phyloP scores from a whole-genome alignment of 2,888 invertebrate species.

The Apotomis capreana region DNA sequence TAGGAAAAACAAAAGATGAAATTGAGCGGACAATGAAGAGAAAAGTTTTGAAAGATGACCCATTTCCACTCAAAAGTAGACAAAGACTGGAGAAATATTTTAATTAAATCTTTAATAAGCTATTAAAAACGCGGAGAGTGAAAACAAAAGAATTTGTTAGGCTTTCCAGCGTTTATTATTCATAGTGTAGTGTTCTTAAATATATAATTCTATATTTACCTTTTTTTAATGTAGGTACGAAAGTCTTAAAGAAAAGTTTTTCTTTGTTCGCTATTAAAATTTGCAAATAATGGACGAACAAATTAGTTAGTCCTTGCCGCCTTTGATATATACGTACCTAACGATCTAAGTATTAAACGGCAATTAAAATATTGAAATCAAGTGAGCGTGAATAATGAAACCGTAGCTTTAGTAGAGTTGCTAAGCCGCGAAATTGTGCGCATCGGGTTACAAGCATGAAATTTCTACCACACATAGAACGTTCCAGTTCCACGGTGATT shows the following conservation, averaged over 20 bases:
- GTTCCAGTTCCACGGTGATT: too few relatives aligned
- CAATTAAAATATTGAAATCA: background rate
- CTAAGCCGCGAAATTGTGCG: too few relatives aligned
- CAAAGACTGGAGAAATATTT: conserved; percentile 30
- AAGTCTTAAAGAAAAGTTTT: background rate
- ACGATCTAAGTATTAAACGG: background rate
- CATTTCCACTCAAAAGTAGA: conserved; percentile 35
- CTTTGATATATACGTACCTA: too few relatives aligned
- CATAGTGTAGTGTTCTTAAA: conserved; percentile 21
- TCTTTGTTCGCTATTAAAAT: background rate
- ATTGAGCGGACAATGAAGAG: conserved; percentile 37
- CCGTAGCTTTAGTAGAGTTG: too few relatives aligned
- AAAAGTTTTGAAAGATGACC: conserved; percentile 41
- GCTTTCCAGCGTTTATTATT: conserved; percentile 24
- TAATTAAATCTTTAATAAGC: conserved; percentile 41
- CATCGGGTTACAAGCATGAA: too few relatives aligned
- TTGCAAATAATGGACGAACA: conserved; percentile 3
- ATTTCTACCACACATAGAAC: too few relatives aligned
- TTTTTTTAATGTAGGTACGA: background rate
- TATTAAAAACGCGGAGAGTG: conserved; percentile 17
- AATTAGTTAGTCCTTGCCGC: conserved; percentile 2
- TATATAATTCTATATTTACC: background rate
- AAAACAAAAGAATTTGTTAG: conserved; percentile 25
- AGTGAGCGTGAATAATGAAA: conserved; percentile 3
- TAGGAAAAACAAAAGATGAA: conserved; percentile 37